phyloP scores from a whole-genome alignment of 2,888 invertebrate species.

The Odontothrips loti region DNA sequence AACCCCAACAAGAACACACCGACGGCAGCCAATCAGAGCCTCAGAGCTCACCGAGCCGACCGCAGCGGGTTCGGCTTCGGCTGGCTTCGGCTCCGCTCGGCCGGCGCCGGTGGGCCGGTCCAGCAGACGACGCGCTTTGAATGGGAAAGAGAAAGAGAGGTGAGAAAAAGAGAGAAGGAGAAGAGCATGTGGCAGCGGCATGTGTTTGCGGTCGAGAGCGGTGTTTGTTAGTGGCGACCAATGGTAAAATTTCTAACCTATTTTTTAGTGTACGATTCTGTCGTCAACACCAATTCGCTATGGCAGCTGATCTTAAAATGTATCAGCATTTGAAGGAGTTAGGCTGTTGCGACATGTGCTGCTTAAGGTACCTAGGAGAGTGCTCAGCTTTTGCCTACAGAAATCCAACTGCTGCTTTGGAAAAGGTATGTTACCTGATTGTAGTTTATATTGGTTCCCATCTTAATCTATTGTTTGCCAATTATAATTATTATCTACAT shows the following conservation, averaged over 20 bases:
- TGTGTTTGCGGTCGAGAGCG: no score
- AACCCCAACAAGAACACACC: background rate
- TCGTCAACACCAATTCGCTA: background rate
- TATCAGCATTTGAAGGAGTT: constrained; percentile 32
- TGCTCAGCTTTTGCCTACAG: constrained; percentile 55
- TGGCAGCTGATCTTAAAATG: constrained; percentile 38
- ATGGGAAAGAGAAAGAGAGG: no score
- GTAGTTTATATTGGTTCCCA: background rate
- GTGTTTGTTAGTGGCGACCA: no score
- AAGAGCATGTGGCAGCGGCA: no score
- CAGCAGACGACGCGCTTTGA: no score
- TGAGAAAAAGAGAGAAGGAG: no score
- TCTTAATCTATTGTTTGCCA: background rate
- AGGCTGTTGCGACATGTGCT: constrained; percentile 60
- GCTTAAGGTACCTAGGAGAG: constrained; percentile 62
- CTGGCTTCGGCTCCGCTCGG: no score
- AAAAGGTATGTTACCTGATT: constrained; percentile 49
- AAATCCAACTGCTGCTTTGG: constrained; percentile 49
- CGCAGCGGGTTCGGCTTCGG: no score
- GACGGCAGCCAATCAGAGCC: constrained; percentile 6
- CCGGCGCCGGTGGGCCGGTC: no score
- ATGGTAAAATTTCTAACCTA: no score
- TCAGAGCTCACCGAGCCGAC: no score
- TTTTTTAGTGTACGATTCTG: no score
- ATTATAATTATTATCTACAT: background rate